Evolutionary conservation across 2,797 vertebrate genomes (phyloP).

Genomic region (Gymnothorax reevesii): DNA sequence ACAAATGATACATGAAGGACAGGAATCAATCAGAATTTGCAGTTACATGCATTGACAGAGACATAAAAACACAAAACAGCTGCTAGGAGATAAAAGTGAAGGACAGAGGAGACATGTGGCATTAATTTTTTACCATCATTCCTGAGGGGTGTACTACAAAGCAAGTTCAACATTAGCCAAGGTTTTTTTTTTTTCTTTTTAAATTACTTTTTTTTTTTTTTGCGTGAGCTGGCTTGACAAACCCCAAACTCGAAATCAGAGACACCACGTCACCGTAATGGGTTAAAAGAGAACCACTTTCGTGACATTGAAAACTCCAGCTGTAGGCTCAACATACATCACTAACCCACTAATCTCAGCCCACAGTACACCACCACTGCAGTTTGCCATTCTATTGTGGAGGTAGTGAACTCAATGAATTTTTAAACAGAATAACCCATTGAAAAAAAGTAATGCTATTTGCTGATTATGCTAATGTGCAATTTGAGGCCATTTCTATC

Average conservation of each 20-base stretch:
- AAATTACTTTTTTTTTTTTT: no score
- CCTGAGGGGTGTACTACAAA: background rate
- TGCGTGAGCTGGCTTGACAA: no score
- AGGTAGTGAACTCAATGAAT: background rate
- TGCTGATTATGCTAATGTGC: background rate
- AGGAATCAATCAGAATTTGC: background rate
- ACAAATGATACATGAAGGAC: background rate
- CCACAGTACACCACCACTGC: background rate
- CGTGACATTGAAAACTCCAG: no score
- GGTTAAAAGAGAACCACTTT: no score
- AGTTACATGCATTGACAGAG: conserved; percentile 14
- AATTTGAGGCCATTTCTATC: background rate
- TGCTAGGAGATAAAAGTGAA: conserved; percentile 16
- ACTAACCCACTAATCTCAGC: no score
- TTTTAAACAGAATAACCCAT: conserved; percentile 21
- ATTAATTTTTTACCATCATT: conserved; percentile 1
- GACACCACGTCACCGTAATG: no score
- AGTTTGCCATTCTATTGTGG: conserved; percentile 5
- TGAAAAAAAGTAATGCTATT: conserved; percentile 5
- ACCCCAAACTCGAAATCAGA: no score
- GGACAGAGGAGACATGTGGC: conserved; percentile 13
- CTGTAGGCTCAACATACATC: no score
- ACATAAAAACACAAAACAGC: conserved; percentile 15
- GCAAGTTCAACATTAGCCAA: no score
- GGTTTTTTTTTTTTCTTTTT: no score